Evolutionary conservation across 2,113 vertebrate species (phyloP), one percentile per base, ranked within the genome.

Genomic region (Arenaria interpres): DNA sequence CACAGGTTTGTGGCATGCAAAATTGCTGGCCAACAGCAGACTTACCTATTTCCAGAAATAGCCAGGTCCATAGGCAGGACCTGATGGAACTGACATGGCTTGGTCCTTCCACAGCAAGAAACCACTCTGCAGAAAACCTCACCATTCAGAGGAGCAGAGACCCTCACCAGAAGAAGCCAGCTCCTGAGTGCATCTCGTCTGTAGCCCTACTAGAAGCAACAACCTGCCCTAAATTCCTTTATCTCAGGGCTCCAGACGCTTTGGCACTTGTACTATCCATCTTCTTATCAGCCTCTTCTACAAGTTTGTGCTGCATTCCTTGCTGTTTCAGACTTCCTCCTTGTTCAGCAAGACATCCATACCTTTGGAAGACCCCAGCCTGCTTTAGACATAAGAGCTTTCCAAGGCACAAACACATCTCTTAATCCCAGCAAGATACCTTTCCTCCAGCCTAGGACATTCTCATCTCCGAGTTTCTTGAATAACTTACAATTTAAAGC

Each of bases 111-210:
- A 25, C 43, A 56, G 8, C 12, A 12, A 89, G 85, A 88, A 88
- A n/a, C 4, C 1, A 10, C 18, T 48, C 4, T 0, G 3, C 19
- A 73, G 35, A 63, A 72, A 7, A 43, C 6, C 13, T 33, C 33
- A 2, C 0, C 15, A 20, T 9, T 73, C 39, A 76, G 28, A 51
- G 43, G 25, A 24, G 7, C 22, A 63, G 23, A 82, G 12, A 45
- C 9, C 24, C 27, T 88, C 20, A 21, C 32, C 43, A 54, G n/a
- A 72, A 51, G 28, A 84, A 7, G 8, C 24, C 21, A 48, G 48
- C 13, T 74, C 22, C n/a, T 43, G 37, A 45, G 23, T 21, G 14
- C 39, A 13, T 9, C 71, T 71, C 25, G 15, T 39, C 21, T 67
- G 15, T 28, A 60, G 30, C 17, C 3, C 48, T 71, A 68, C 24